Conservation (phyloP, 92 coral and sea anemone genomes). For the Plumapathes pennacea region DNA sequence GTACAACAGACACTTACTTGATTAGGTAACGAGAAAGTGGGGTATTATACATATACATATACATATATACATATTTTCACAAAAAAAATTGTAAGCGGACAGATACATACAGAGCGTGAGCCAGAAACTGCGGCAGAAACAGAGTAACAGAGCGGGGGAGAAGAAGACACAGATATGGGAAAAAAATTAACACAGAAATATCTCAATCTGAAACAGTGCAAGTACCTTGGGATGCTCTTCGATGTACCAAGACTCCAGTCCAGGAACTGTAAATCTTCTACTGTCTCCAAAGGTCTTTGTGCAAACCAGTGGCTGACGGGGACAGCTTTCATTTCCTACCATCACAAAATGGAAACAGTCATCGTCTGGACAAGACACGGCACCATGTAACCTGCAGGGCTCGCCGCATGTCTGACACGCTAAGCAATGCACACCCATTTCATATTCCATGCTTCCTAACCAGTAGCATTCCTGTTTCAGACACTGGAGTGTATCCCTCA, state of each 20-base stretch:
- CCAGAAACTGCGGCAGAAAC: too few species aligned
- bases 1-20: too few species aligned
- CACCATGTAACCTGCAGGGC: constrained; percentile 19
- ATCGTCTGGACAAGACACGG: constrained; percentile 23
- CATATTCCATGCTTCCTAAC: constrained; percentile 51
- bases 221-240: too few species aligned
- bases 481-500: constrained; percentile 36
- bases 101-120: too few species aligned
- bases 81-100: too few species aligned
- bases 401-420: constrained; percentile 25
- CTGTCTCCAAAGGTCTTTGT: constrained; percentile 50
- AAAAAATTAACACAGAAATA: too few species aligned
- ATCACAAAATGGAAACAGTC: constrained; percentile 59
- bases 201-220: too few species aligned
- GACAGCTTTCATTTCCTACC: constrained; percentile 19
- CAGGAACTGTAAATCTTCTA: constrained; percentile 37
- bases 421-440: constrained; percentile 54
- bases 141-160: too few species aligned
- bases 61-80: too few species aligned
- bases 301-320: constrained; percentile 53
- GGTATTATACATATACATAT: too few species aligned
- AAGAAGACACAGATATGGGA: too few species aligned
- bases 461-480: constrained; percentile 59
- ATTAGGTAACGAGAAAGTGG: too few species aligned
- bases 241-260: constrained; percentile 56